phyloP scores from a whole-genome alignment of 2,888 invertebrate genomes.

The Cryptus armator region DNA sequence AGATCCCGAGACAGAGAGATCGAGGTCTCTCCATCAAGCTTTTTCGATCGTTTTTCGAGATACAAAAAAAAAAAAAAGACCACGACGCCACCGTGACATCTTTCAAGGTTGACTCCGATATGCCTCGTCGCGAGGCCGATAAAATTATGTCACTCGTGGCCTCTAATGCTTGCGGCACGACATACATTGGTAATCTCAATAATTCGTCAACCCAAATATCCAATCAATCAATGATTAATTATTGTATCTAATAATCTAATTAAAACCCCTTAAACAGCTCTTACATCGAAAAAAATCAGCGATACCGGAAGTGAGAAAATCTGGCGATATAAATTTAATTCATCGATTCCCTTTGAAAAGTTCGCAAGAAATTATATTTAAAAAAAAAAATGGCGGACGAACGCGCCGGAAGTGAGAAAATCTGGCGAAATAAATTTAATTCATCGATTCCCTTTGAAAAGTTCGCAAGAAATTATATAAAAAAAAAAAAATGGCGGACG shows the following conservation, averaged over 20 bases:
- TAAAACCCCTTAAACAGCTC: not conserved
- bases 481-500: too few species aligned
- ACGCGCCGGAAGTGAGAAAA: not conserved
- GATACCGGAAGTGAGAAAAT: not conserved
- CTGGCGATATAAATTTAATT: not conserved
- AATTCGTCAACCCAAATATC: not conserved
- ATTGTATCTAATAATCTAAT: not conserved
- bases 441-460: constrained; percentile 1
- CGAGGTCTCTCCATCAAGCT: constrained; percentile 17
- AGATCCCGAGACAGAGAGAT: constrained; percentile 22
- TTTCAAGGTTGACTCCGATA: constrained; percentile 68
- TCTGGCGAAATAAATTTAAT: not conserved
- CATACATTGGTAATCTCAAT: constrained; percentile 22
- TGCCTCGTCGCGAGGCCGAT: constrained; percentile 63
- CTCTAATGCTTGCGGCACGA: constrained; percentile 37
- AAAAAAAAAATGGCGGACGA: not conserved
- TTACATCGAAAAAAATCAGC: not conserved
- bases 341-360: not conserved
- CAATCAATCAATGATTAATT: not conserved
- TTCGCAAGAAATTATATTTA: not conserved
- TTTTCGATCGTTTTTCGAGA: constrained; percentile 56
- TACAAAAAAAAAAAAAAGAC: constrained; percentile 46
- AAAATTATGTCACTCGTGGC: constrained; percentile 37
- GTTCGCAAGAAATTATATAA: not conserved
- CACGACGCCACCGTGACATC: constrained; percentile 66